Evolutionary conservation across 1,140 invertebrate species (phyloP).

Genomic region (Meloidogyne chitwoodi): DNA sequence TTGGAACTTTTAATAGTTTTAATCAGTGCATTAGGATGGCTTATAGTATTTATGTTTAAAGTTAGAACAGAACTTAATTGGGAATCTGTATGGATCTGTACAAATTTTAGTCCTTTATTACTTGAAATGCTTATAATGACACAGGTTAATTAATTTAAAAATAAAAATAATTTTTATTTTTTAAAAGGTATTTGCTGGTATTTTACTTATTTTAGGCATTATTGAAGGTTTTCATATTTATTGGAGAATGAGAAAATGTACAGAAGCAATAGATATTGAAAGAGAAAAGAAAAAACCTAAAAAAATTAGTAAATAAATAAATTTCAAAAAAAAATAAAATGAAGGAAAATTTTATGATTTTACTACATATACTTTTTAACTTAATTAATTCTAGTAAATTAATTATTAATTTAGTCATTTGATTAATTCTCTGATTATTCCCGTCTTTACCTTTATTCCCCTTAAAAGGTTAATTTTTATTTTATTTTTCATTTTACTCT

Average conservation of each 20-base stretch:
- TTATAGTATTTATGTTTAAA: slow-evolving; percentile 12
- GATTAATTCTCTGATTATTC: no score
- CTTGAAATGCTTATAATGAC: slow-evolving; percentile 12
- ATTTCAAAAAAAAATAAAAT: no score
- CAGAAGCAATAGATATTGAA: background rate
- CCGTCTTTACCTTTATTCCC: no score
- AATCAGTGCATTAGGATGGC: slow-evolving; percentile 5
- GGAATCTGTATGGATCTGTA: slow-evolving; percentile 7
- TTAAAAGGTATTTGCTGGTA: background rate
- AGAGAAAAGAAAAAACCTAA: background rate
- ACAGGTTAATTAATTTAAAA: background rate
- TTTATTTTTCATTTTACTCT: no score
- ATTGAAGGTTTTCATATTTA: background rate
- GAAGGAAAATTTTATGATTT: slow-evolving; percentile 1
- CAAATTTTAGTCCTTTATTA: slow-evolving; percentile 11
- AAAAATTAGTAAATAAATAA: background rate
- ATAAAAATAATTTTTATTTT: background rate
- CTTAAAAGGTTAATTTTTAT: no score
- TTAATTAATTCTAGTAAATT: no score
- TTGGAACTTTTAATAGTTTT: slow-evolving; percentile 8
- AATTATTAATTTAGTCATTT: no score
- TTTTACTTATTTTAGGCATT: background rate
- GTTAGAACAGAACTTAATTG: slow-evolving; percentile 14
- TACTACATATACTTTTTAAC: no score
- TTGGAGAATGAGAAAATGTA: slow-evolving; percentile 4